A percentile compares a stretch with the other conserved stretches of the same genome.
phyloP scores from a whole-genome alignment of 64 coral and sea anemone species.

The Montipora sp. region DNA sequence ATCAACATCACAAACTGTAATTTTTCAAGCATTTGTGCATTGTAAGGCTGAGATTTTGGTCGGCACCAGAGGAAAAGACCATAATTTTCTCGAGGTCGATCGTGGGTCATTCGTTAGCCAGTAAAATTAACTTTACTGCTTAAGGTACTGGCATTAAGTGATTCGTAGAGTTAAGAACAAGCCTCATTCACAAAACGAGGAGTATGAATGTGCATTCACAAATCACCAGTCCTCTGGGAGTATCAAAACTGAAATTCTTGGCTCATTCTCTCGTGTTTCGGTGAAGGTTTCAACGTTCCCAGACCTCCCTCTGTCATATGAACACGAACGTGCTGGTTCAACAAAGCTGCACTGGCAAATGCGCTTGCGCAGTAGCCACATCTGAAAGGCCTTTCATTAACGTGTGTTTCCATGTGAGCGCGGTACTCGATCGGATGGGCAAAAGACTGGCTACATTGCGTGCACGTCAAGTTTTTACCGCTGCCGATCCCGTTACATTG shows the following conservation, averaged over 20 bases:
- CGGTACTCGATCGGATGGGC: slow-evolving; percentile 87
- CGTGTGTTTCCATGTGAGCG: slow-evolving; percentile 82
- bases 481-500: slow-evolving; percentile 76
- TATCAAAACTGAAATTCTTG: slow-evolving; percentile 54
- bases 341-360: slow-evolving; percentile 79
- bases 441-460: slow-evolving; percentile 86
- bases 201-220: background rate
- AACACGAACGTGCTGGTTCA: slow-evolving; percentile 94
- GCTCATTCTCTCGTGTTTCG: slow-evolving; percentile 62
- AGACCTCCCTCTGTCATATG: slow-evolving; percentile 80
- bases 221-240: background rate
- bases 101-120: no score
- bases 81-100: no score
- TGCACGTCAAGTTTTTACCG: slow-evolving; percentile 84
- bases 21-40: no score
- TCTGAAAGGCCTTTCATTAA: slow-evolving; percentile 90
- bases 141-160: no score
- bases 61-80: no score
- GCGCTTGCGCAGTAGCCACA: slow-evolving; percentile 93
- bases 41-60: no score
- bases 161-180: no score
- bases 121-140: no score
- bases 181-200: no score
- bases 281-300: slow-evolving; percentile 45
- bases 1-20: no score